Percentiles rank a stretch among this genome's conserved stretches.
Conservation (phyloP, 2,888 invertebrate genomes). For the Morpho helenor region DNA sequence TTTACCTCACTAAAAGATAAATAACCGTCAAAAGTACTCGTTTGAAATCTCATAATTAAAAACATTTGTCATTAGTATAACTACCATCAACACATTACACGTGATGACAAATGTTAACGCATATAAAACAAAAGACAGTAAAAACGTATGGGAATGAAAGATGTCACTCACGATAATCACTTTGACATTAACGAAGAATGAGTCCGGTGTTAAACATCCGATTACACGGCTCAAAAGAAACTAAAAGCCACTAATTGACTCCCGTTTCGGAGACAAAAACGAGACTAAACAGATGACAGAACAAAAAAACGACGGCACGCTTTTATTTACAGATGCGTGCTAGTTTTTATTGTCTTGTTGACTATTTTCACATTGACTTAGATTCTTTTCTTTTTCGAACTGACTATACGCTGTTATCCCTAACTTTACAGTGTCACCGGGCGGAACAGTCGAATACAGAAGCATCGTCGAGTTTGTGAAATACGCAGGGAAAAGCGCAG, state of each 20-base stretch:
- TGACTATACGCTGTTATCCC: no score
- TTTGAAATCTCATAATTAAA: no score
- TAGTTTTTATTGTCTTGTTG: slow-evolving; percentile 12
- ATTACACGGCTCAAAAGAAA: slow-evolving; percentile 38
- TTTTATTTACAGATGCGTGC: slow-evolving; percentile 22
- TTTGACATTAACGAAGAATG: slow-evolving; percentile 35
- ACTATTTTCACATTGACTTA: slow-evolving; percentile 5
- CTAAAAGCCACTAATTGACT: slow-evolving; percentile 44
- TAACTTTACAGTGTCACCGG: no score
- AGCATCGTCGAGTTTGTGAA: no score
- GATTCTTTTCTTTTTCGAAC: not conserved
- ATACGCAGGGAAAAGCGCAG: no score
- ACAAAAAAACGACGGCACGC: slow-evolving; percentile 35
- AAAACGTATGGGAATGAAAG: slow-evolving; percentile 24
- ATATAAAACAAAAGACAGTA: slow-evolving; percentile 21
- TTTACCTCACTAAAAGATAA: no score
- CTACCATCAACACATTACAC: not conserved
- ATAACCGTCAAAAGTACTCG: no score
- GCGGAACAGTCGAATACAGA: no score
- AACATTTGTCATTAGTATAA: no score
- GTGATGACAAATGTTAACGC: not conserved
- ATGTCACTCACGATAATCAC: slow-evolving; percentile 32
- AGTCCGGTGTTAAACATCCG: slow-evolving; percentile 36
- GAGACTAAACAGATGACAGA: slow-evolving; percentile 38
- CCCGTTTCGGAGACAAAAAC: slow-evolving; percentile 39